Conservation (phyloP, 1,140 invertebrate species). For the Drosophila pseudoananassae region DNA sequence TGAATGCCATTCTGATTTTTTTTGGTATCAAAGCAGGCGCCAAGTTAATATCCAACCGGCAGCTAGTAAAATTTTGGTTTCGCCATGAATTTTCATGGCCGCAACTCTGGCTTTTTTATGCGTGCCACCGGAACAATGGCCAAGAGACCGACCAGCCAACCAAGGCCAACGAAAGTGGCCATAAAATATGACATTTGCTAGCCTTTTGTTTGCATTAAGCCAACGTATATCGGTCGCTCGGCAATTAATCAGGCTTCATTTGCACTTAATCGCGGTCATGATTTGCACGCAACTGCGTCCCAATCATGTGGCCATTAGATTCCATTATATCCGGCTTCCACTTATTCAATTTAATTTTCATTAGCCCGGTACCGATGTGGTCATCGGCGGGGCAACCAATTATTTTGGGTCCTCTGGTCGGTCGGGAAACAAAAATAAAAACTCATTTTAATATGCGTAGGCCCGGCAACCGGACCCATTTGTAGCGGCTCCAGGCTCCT, state of each 20-base stretch:
- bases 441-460: slow-evolving; percentile 72
- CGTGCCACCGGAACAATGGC: slow-evolving; percentile 57
- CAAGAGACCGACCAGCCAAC: background rate
- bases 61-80: slow-evolving; percentile 64
- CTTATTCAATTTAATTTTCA: slow-evolving; percentile 70
- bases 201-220: slow-evolving; percentile 68
- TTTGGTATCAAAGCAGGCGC: background rate
- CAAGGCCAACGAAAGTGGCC: slow-evolving; percentile 27
- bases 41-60: slow-evolving; percentile 11
- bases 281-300: slow-evolving; percentile 66
- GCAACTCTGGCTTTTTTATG: slow-evolving; percentile 50
- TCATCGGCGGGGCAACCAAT: slow-evolving; percentile 37
- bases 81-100: slow-evolving; percentile 68
- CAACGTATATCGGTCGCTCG: slow-evolving; percentile 35
- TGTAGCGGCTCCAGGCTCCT: slow-evolving; percentile 14
- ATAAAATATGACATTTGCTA: slow-evolving; percentile 68
- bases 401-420: slow-evolving; percentile 23
- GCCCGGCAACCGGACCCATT: slow-evolving; percentile 40
- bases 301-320: slow-evolving; percentile 25
- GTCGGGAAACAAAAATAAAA: slow-evolving; percentile 41
- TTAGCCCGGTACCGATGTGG: slow-evolving; percentile 44
- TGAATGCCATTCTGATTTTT: background rate
- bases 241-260: slow-evolving; percentile 78
- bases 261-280: slow-evolving; percentile 74
- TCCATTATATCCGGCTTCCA: slow-evolving; percentile 29